Evolutionary conservation across 2,888 invertebrate species (phyloP), one percentile per base, ranked within the genome.

Genomic region (Neocrepidodera transversa): DNA sequence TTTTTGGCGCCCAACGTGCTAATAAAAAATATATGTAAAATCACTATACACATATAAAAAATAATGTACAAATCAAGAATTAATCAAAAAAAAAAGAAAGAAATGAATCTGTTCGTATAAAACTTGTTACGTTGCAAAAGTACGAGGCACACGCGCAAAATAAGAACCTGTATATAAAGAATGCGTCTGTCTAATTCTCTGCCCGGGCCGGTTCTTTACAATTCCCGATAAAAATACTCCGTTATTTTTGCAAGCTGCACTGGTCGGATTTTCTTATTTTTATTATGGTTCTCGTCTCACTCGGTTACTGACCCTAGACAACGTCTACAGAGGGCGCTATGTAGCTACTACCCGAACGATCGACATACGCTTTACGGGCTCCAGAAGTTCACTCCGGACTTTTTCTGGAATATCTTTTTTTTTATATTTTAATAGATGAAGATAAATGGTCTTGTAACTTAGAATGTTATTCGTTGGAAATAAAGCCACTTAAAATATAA

Each of bases 151-250:
- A 36, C 45, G 55, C 55, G 49, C 47, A 55, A 49, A 55, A 18
- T 38, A 54, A 58, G 60, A 69, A 69, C 69, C 69, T 65, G 69
- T 68, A 68, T 62, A 64, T 5, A 64, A 62, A 64, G 70, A 70
- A 70, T 70, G 70, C 70, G 64, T 66, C 66, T 71, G 67, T 69
- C 73, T 71, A 73, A 74, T 74, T 73, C 71, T 69, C 72, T 70
- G 69, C 68, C 73, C 72, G 74, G 74, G 74, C 74, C 74, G 74
- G 74, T 74, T 74, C 74, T 74, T 73, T 68, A 71, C 72, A 75
- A 76, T 78, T 77, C 75, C 73, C 75, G 77, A 77, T 78, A 78
- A 79, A 79, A 79, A 78, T 79, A 71, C 76, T 66, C 79, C 79
- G 79, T 79, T 79, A 79, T 78, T 79, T 79, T 79, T 78, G 76